Percentiles rank a stretch among this genome's conserved stretches.
phyloP scores from a whole-genome alignment of 37 sponge, comb jelly and placozoan species.

The Haliclona indistincta region DNA sequence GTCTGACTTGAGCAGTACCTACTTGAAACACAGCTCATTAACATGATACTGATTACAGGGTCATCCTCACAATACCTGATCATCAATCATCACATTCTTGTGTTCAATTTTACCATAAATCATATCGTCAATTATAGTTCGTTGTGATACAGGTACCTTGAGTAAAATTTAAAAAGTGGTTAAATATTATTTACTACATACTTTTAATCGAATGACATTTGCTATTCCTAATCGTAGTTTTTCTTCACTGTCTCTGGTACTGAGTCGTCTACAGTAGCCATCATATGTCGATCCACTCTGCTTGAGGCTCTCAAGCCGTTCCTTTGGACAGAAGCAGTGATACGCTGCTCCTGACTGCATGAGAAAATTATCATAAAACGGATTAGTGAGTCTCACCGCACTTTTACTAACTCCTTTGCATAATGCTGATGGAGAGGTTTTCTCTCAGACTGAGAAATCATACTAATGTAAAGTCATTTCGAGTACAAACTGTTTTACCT shows the following conservation, averaged over 20 bases:
- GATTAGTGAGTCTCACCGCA: too few relatives aligned
- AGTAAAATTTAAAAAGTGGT: too few relatives aligned
- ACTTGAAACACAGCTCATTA: not conserved
- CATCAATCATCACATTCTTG: slow-evolving; percentile 24
- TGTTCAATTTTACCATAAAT: slow-evolving; percentile 58
- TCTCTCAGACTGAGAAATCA: slow-evolving; percentile 56
- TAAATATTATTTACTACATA: too few relatives aligned
- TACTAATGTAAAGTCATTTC: too few relatives aligned
- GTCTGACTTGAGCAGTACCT: slow-evolving; percentile 78
- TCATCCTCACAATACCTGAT: slow-evolving; percentile 33
- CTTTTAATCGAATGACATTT: slow-evolving; percentile 62
- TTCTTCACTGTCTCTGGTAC: slow-evolving; percentile 9
- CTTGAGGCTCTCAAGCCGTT: slow-evolving; percentile 54
- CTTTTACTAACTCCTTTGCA: slow-evolving; percentile 23
- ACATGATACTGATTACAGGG: not conserved
- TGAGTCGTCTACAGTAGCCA: slow-evolving; percentile 53
- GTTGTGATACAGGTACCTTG: slow-evolving; percentile 37
- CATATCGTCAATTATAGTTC: slow-evolving; percentile 29
- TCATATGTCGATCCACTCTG: too few relatives aligned
- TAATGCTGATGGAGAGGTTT: slow-evolving; percentile 33
- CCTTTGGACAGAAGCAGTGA: slow-evolving; percentile 73
- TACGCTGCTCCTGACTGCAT: slow-evolving; percentile 61
- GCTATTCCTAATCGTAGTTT: slow-evolving; percentile 37
- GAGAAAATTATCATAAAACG: not conserved
- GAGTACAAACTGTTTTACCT: too few relatives aligned